phyloP scores from a whole-genome alignment of 1,140 invertebrate species.

The Drosophila littoralis region DNA sequence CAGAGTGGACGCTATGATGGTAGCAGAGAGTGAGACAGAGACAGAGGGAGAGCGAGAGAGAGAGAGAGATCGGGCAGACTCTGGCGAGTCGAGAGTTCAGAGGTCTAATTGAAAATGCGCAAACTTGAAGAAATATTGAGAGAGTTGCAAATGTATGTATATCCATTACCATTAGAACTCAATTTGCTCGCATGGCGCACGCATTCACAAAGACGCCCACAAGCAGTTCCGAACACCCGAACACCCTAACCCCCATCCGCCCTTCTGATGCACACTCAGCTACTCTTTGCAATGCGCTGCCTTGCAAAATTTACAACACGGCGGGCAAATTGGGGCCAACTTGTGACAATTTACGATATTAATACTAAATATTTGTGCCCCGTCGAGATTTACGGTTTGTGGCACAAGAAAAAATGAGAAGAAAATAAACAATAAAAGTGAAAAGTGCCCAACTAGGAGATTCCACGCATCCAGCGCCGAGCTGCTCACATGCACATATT shows the following conservation, averaged over 20 bases:
- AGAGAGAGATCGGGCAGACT: slow-evolving; percentile 16
- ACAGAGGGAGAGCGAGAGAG: slow-evolving; percentile 1
- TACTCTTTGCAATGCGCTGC: slow-evolving; percentile 32
- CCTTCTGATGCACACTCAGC: background rate
- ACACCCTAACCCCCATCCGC: background rate
- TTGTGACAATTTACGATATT: slow-evolving; percentile 83
- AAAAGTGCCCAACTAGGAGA: no score
- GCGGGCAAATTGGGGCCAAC: slow-evolving; percentile 79
- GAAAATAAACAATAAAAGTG: slow-evolving; percentile 8
- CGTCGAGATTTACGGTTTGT: slow-evolving; percentile 70
- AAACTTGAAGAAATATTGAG: slow-evolving; percentile 79
- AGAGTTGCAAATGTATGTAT: slow-evolving; percentile 40
- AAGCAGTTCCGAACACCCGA: slow-evolving; percentile 38
- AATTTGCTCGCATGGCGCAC: slow-evolving; percentile 59
- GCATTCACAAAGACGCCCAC: slow-evolving; percentile 65
- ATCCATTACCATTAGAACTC: slow-evolving; percentile 73
- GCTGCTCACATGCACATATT: no score
- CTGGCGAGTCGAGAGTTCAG: slow-evolving; percentile 63
- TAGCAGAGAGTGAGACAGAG: slow-evolving; percentile 33
- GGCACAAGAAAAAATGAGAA: slow-evolving; percentile 2
- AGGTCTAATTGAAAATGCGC: slow-evolving; percentile 84
- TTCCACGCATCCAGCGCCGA: no score
- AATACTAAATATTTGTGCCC: slow-evolving; percentile 82
- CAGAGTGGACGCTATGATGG: slow-evolving; percentile 40
- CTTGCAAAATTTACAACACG: slow-evolving; percentile 75